A percentile compares a stretch with the other conserved stretches of the same genome.
These are phyloP conservation scores for Oncopeltus fasciatus DNA, from an alignment of 1,140 invertebrate genomes.

Conservation along the genomic window DNA sequence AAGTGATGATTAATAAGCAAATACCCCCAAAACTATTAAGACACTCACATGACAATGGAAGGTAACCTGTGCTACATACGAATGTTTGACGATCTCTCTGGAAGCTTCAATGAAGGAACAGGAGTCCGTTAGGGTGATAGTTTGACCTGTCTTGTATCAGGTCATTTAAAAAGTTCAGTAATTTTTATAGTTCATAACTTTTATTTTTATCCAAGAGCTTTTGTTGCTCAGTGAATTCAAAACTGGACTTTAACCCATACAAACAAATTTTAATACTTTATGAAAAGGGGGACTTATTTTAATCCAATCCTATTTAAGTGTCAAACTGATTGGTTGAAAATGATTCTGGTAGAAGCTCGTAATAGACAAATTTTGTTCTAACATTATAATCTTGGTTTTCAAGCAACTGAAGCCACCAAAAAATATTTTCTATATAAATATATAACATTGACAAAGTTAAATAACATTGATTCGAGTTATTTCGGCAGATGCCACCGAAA, in stretches of 20 bases:
- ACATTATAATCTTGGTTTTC: too few relatives aligned
- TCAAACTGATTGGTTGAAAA: background rate
- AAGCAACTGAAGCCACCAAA: too few relatives aligned
- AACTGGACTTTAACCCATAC: background rate
- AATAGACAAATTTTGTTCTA: too few relatives aligned
- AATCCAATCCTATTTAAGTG: background rate
- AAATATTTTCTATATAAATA: too few relatives aligned
- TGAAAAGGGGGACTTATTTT: background rate
- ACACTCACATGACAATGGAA: background rate
- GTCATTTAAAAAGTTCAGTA: background rate
- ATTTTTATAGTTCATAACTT: background rate
- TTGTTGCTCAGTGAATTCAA: background rate
- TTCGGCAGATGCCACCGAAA: too few relatives aligned
- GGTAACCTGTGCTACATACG: background rate
- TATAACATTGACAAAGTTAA: too few relatives aligned
- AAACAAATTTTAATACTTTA: too few relatives aligned
- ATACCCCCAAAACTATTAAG: background rate
- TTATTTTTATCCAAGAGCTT: too few relatives aligned
- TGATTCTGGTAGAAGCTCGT: too few relatives aligned
- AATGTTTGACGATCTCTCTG: background rate
- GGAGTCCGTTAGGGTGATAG: background rate
- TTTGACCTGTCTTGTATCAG: background rate
- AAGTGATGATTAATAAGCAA: background rate
- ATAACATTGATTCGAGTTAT: too few relatives aligned
- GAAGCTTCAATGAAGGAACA: background rate